Base-by-base conservation (phyloP, 2,888 invertebrate genomes). In the Lasioglossum morio region DNA sequence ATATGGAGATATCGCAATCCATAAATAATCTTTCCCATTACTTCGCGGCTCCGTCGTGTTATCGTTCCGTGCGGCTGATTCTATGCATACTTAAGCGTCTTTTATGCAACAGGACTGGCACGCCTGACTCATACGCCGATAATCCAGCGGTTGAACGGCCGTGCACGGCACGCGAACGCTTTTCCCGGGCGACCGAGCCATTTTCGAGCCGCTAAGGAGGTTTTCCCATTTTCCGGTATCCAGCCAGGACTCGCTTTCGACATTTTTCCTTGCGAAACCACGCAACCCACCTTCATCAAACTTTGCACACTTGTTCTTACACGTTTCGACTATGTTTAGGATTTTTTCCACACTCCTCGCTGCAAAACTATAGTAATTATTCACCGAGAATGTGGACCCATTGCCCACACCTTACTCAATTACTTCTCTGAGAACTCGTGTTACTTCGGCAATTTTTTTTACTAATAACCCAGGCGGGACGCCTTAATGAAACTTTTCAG, bases 11-110 rank as follows among this genome's bases (percentile, higher is more conserved):
- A 86, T 84, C 86, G 63, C 80, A 87, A 87, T 85, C 87, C 86
- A 87, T 87, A 86, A 81, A 80, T 79, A 82, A 85, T 82, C 78
- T 84, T 88, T 86, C 88, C 84, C 84, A 88, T 88, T 86, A 84
- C 77, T 83, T 88, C 76, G 37, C 88, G 76, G 86, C 85, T 85
- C 27, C 78, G 83, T 72, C 88, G 85, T 82, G 86, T 84, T 84
- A 86, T 80, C 88, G 88, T 88, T 88, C 84, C 88, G 69, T 79
- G 66, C 76, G 81, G 84, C 75, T 87, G 88, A 84, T 80, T 82
- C 86, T 88, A 84, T 86, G 88, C 88, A 88, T 86, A 88, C 84
- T 81, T 79, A 88, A 86, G 70, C 60, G 78, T 80, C 81, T 79
- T 88, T 88, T 88, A 84, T 88, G 88, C 88, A 88, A 88, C 82